phyloP scores from a whole-genome alignment of 1,140 invertebrate genomes.

The Tribolium madens region DNA sequence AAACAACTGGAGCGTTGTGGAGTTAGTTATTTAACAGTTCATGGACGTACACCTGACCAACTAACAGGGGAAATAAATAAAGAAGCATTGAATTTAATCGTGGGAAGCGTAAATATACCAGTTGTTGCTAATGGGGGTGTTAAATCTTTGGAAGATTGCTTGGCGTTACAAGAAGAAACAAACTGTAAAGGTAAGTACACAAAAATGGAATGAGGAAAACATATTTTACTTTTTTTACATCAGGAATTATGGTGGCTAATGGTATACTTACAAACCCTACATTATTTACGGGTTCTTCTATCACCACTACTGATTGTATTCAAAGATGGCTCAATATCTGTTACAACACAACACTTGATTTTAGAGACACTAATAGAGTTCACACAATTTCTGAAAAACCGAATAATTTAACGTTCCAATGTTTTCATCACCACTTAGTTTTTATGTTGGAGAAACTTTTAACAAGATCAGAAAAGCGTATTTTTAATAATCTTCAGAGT shows the following conservation, averaged over 20 bases:
- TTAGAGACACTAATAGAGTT: background rate
- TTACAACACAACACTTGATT: slow-evolving; percentile 59
- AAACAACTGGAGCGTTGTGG: slow-evolving; percentile 86
- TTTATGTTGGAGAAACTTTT: slow-evolving; percentile 92
- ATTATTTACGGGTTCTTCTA: slow-evolving; percentile 78
- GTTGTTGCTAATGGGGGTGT: slow-evolving; percentile 94
- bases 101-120: slow-evolving; percentile 80
- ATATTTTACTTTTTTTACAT: slow-evolving; percentile 48
- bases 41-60: slow-evolving; percentile 88
- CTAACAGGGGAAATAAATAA: slow-evolving; percentile 82
- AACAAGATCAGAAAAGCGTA: slow-evolving; percentile 74
- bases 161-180: slow-evolving; percentile 74
- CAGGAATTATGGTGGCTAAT: slow-evolving; percentile 89
- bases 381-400: slow-evolving; percentile 62
- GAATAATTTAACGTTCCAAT: slow-evolving; percentile 76
- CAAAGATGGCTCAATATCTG: slow-evolving; percentile 89
- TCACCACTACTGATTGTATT: slow-evolving; percentile 83
- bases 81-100: slow-evolving; percentile 79
- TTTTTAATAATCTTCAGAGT: slow-evolving; percentile 83
- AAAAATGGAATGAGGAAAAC: background rate
- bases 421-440: slow-evolving; percentile 93
- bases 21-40: slow-evolving; percentile 88
- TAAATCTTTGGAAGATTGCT: slow-evolving; percentile 78
- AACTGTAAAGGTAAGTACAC: slow-evolving; percentile 76
- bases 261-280: slow-evolving; percentile 92